Base-by-base conservation (phyloP, 2,888 invertebrate species). In the Ernsta delagoae region DNA sequence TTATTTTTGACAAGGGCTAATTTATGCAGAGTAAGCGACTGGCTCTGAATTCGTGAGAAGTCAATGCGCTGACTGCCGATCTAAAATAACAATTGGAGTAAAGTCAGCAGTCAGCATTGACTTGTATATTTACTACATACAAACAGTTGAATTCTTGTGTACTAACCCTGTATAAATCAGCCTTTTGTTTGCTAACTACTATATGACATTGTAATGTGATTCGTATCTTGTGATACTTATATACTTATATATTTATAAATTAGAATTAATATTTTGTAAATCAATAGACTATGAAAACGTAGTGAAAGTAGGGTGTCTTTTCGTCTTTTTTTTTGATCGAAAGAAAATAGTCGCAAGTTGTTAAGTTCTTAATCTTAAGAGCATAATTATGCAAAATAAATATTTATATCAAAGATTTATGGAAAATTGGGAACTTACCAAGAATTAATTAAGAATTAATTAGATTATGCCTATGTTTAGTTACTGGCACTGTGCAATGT, bases 221-320 rank as follows among this genome's bases (percentile, higher is more conserved):
- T 53, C n/a, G 54, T 65, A 65, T 65, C 65, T 48, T 12, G 7
- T 36, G 65, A 65, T 65, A 65, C 59, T 24, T 65, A 50, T 50
- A 65, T 65, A 65, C 59, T 24, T 65, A 50, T 50, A 31, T 64
- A 59, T 65, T 59, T 64, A 45, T 64, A 56, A 12, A 56, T 54
- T 56, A 54, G 54, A 31, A 56, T 53, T 53, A 24, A 16, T 53
- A 53, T 53, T 24, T 53, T 53, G 24, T 53, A 16, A 53, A 53
- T 53, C 50, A 50, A 50, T 50, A 50, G 3, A 50, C n/a, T 24
- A 53, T 16, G 9, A 53, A 24, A 53, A 53, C 7, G 8, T 45
- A 53, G 8, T 53, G 16, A 24, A 9, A 53, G 16, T 4, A 24
- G 53, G 12, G 5, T 16, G 6, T 50, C 16, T 50, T 50, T 50